A percentile compares a stretch with the other conserved stretches of the same genome.
These are phyloP conservation scores for Ruditapes philippinarum DNA, from an alignment of 1,140 invertebrate genomes.

Conservation along the genomic window DNA sequence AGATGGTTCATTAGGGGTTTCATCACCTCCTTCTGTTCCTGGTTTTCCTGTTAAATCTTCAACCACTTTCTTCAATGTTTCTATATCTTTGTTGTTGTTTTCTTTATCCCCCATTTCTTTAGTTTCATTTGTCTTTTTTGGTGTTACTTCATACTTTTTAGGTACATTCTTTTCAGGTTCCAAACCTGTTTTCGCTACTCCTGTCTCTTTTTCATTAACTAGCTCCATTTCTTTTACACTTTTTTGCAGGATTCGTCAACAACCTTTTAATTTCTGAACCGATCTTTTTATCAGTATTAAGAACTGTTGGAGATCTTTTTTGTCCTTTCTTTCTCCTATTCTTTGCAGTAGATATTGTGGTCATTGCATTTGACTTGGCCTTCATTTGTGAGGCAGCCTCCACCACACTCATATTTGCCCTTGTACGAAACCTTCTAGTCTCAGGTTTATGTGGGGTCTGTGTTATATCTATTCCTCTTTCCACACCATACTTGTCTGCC, in stretches of 20 bases:
- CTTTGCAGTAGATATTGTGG: neutral
- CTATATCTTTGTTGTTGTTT: neutral
- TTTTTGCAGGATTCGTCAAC: conserved; percentile 9
- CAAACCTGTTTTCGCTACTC: neutral
- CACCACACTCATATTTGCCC: conserved; percentile 37
- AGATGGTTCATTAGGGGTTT: neutral
- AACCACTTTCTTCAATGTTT: neutral
- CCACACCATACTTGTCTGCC: neutral
- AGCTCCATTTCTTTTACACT: neutral
- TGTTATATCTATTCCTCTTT: neutral
- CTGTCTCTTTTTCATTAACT: neutral
- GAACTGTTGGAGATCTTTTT: neutral
- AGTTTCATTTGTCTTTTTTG: neutral
- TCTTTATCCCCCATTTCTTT: neutral
- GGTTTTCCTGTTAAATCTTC: neutral
- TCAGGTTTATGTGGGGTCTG: neutral
- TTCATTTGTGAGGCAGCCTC: conserved; percentile 41
- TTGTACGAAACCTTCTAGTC: conserved; percentile 14
- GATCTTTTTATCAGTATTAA: neutral
- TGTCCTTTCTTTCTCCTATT: neutral
- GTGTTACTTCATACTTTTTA: neutral
- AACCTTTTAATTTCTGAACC: conserved; percentile 3
- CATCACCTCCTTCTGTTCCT: neutral
- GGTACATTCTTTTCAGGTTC: neutral
- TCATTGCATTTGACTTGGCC: conserved; percentile 47